A percentile compares a stretch with the other conserved stretches of the same genome.
Evolutionary conservation across 2,888 invertebrate species (phyloP).

Genomic region (Erpobdella octoculata): DNA sequence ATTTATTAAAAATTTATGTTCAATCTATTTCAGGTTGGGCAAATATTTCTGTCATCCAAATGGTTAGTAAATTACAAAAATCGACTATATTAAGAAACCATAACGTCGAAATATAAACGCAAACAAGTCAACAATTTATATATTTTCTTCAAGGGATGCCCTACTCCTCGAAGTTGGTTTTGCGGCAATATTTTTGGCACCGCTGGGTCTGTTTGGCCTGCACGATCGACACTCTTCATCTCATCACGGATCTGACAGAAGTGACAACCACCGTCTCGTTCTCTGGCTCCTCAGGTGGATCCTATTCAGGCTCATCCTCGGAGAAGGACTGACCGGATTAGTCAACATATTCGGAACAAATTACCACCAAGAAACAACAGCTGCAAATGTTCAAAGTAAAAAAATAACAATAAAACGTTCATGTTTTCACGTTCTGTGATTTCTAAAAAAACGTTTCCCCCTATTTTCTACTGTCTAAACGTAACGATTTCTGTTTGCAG

Average conservation of each 20-base stretch:
- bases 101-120: too few relatives aligned
- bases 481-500: neutral
- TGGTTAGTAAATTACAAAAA: slow-evolving; percentile 12
- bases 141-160: slow-evolving; percentile 5
- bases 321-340: slow-evolving; percentile 14
- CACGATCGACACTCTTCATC: slow-evolving; percentile 1
- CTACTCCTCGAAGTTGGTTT: slow-evolving; percentile 13
- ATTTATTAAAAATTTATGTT: neutral
- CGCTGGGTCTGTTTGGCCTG: slow-evolving; percentile 19
- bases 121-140: neutral
- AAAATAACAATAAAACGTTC: too few relatives aligned
- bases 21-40: slow-evolving; percentile 9
- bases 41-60: slow-evolving; percentile 21
- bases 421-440: too few relatives aligned
- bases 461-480: neutral
- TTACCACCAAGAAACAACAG: neutral
- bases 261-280: slow-evolving; percentile 8
- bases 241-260: neutral
- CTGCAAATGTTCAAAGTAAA: neutral
- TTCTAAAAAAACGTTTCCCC: too few relatives aligned
- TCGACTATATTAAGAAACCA: too few relatives aligned
- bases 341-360: slow-evolving; percentile 8
- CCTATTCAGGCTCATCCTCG: slow-evolving; percentile 13
- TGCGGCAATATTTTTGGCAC: slow-evolving; percentile 20
- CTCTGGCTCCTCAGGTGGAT: slow-evolving; percentile 18